Evolutionary conservation across 2,888 invertebrate species (phyloP), one percentile per base, ranked within the genome.

Genomic region (Suillia variegata): DNA sequence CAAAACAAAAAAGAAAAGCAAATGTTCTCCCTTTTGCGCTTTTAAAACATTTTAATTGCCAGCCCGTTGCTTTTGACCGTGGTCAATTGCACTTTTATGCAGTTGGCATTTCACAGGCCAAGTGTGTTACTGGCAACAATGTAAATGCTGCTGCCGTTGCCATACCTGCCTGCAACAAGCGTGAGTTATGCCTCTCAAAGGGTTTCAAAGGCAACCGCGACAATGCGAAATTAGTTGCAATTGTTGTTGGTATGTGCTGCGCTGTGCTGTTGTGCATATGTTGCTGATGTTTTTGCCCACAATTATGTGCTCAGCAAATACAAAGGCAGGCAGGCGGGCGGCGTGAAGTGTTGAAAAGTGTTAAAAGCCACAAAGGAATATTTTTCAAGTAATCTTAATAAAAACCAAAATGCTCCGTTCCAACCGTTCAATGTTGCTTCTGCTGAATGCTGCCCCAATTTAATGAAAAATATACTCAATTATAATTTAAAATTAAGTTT

Each of bases 21-120:
- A n/a, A n/a, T 38, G 10, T 38, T 10, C 15, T n/a, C 38, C 15
- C 4, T 38, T 4, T 38, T 8, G 38, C 13, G 67, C 64, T 62
- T 73, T 71, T 73, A 72, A 70, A 70, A 72, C 74, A 68, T 71
- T 70, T 71, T 71, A 71, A 71, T 71, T 71, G 74, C 70, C 64
- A 62, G 65, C 64, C 6, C 38, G n/a, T n/a, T 38, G 13, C 38
- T 6, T 26, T 26, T n/a, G 31, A 38, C 6, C 38, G 10, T 38
- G 38, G 38, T n/a, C 38, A 38, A n/a, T 5, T 26, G 26, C 26
- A 26, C 6, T 38, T 8, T 10, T 10, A 13, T 38, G 15, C 38
- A n/a, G n/a, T n/a, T n/a, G 38, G 4, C 38, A 38, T 38, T 3
- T 38, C 6, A 38, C 38, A 8, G 4, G 38, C 10, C 38, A 38